These are phyloP conservation scores for Cordilura impudica DNA, from an alignment of 2,888 invertebrate genomes.

Conservation along the genomic window DNA sequence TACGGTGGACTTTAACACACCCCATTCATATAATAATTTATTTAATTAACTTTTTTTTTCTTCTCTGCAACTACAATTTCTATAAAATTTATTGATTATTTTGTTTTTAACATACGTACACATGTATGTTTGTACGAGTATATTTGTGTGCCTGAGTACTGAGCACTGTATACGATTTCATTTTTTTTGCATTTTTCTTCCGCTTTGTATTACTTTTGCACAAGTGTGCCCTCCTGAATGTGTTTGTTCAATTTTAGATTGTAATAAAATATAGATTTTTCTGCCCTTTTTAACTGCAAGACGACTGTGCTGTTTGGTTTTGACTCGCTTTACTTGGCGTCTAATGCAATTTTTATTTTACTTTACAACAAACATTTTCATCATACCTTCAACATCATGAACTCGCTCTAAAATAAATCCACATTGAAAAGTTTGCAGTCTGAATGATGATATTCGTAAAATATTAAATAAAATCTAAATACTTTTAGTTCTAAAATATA, in stretches of 20 bases:
- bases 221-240: slow-evolving; percentile 17
- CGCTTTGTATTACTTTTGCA: slow-evolving; percentile 55
- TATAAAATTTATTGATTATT: slow-evolving; percentile 65
- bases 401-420: slow-evolving; percentile 27
- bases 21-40: slow-evolving; percentile 65
- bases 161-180: slow-evolving; percentile 39
- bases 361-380: slow-evolving; percentile 31
- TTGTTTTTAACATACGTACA: slow-evolving; percentile 26
- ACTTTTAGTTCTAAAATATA: background rate
- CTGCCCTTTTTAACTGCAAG: slow-evolving; percentile 45
- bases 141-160: too few species aligned
- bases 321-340: slow-evolving; percentile 43
- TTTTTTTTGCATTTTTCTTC: slow-evolving; percentile 58
- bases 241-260: slow-evolving; percentile 47
- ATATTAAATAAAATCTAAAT: background rate
- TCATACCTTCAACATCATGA: slow-evolving; percentile 15
- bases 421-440: background rate
- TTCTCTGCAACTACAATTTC: slow-evolving; percentile 61
- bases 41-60: slow-evolving; percentile 62
- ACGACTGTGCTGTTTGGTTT: slow-evolving; percentile 13
- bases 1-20: slow-evolving; percentile 52
- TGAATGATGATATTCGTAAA: background rate
- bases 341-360: slow-evolving; percentile 61
- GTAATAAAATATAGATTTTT: slow-evolving; percentile 50
- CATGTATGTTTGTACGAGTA: slow-evolving; percentile 12